Evolutionary conservation across 2,888 invertebrate species (phyloP).

Genomic region (Chaetogeoica ovagalla): DNA sequence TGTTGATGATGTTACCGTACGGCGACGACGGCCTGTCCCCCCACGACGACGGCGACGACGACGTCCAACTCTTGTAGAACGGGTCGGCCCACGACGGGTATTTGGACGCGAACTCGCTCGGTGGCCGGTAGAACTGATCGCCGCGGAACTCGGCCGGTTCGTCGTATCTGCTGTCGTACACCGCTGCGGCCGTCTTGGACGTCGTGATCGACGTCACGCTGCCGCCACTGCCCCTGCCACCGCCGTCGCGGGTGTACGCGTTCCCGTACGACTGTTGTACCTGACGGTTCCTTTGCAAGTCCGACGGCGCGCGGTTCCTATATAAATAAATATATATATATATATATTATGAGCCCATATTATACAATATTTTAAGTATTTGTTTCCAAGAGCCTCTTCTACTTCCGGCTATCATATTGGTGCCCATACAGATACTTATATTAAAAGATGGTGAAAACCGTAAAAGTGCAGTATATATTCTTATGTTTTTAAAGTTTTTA

Average conservation of each 20-base stretch:
- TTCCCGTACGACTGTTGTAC: constrained; percentile 24
- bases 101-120: constrained; percentile 42
- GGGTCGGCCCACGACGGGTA: constrained; percentile 43
- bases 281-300: constrained; percentile 24
- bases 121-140: constrained; percentile 32
- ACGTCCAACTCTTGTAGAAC: constrained; percentile 36
- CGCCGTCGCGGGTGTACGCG: constrained; percentile 9
- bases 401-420: too few relatives aligned
- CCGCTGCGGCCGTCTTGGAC: constrained; percentile 4
- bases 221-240: background rate
- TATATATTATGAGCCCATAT: too few relatives aligned
- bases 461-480: too few relatives aligned
- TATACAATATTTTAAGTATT: too few relatives aligned
- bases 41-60: background rate
- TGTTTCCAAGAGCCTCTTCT: too few relatives aligned
- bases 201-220: constrained; percentile 13
- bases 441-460: too few relatives aligned
- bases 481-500: too few relatives aligned
- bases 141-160: constrained; percentile 51
- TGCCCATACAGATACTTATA: too few relatives aligned
- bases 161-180: constrained; percentile 36
- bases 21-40: too few relatives aligned
- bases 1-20: background rate
- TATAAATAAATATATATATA: too few relatives aligned
- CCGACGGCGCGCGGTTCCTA: background rate